phyloP scores from a whole-genome alignment of 2,113 vertebrate species.

The Hyla sarda region DNA sequence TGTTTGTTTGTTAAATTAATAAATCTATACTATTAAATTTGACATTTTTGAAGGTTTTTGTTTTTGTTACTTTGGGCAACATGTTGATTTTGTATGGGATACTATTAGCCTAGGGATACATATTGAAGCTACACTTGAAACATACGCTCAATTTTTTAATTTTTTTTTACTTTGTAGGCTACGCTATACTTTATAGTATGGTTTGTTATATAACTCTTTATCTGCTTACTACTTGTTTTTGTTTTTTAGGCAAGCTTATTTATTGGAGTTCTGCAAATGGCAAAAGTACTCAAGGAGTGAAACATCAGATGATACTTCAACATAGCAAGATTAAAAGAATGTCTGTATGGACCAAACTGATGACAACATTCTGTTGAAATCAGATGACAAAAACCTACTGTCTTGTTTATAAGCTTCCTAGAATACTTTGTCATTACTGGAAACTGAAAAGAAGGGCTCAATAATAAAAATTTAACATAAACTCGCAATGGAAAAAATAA shows the following conservation, averaged over 20 bases:
- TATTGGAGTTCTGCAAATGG: neutral
- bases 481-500: conserved; percentile 66
- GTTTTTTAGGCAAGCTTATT: neutral
- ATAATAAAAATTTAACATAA: conserved; percentile 63
- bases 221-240: conserved; percentile 1
- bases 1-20: too few relatives aligned
- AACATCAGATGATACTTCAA: neutral
- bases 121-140: too few relatives aligned
- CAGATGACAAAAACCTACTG: neutral
- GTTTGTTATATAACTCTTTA: neutral
- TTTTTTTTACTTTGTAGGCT: too few relatives aligned
- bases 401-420: neutral
- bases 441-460: conserved; percentile 63
- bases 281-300: neutral
- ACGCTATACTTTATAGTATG: too few relatives aligned
- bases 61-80: too few relatives aligned
- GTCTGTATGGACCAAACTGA: neutral
- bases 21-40: too few relatives aligned
- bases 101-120: too few relatives aligned
- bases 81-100: too few relatives aligned
- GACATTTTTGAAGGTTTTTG: too few relatives aligned
- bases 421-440: conserved; percentile 24
- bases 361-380: conserved; percentile 5
- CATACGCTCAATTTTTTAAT: too few relatives aligned
- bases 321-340: neutral